phyloP scores from a whole-genome alignment of 1,140 invertebrate species.

The Leptinotarsa undecemlineata region DNA sequence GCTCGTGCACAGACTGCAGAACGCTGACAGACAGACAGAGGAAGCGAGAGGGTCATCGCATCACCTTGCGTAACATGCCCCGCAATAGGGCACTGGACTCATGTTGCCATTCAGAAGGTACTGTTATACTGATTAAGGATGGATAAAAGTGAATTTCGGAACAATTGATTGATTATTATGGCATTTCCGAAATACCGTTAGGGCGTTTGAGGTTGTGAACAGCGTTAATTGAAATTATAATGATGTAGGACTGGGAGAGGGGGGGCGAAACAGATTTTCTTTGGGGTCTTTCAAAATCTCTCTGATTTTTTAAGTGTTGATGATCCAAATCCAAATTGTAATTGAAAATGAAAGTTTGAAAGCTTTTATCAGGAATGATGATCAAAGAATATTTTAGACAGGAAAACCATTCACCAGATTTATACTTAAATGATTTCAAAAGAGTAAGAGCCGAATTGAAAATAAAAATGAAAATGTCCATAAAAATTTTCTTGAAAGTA shows the following conservation, averaged over 20 bases:
- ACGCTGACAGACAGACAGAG: constrained; percentile 19
- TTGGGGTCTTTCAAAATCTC: not conserved
- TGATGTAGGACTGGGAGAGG: not conserved
- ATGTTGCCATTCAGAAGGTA: constrained; percentile 7
- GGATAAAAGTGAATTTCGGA: constrained; percentile 17
- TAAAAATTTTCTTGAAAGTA: too few species aligned
- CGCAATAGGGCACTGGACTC: constrained; percentile 14
- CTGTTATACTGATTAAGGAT: constrained; percentile 16
- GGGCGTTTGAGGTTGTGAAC: constrained; percentile 8
- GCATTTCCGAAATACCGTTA: constrained; percentile 7
- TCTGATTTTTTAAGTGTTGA: not conserved
- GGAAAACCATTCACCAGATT: not conserved
- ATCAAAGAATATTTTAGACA: not conserved
- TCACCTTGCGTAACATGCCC: constrained; percentile 29
- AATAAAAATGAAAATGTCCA: too few species aligned
- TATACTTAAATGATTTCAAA: too few species aligned
- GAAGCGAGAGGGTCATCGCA: constrained; percentile 31
- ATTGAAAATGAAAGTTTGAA: not conserved
- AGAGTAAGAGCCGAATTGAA: too few species aligned
- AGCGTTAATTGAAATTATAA: not conserved
- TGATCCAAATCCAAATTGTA: not conserved
- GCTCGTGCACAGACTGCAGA: constrained; percentile 18
- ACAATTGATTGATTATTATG: constrained; percentile 13
- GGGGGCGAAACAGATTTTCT: not conserved
- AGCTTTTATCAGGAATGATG: not conserved